These are phyloP conservation scores for Hemibagrus wyckioides DNA, from an alignment of 2,113 vertebrate species.

Conservation along the genomic window DNA sequence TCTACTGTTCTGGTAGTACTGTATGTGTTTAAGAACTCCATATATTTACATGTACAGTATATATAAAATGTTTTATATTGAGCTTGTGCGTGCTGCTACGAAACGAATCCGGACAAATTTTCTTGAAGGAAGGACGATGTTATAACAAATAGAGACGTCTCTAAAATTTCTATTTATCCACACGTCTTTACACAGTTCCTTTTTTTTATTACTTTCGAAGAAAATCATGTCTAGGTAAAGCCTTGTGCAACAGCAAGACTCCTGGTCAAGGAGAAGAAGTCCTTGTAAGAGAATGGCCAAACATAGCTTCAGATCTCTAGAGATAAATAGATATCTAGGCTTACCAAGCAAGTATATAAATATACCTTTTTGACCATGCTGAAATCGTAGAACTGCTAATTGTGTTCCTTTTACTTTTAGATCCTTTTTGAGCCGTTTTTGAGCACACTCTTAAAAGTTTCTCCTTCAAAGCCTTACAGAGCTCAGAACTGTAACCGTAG, in stretches of 20 bases:
- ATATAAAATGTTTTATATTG: neutral
- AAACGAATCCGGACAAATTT: neutral
- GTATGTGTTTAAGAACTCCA: neutral
- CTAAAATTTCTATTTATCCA: neutral
- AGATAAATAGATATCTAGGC: neutral
- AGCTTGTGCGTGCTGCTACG: neutral
- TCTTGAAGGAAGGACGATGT: neutral
- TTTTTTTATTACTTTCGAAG: slow-evolving; percentile 14
- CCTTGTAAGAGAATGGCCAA: neutral
- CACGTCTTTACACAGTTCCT: neutral
- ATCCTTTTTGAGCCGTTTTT: neutral
- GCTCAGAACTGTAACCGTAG: neutral
- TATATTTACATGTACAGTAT: neutral
- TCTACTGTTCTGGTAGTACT: neutral
- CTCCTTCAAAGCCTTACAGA: neutral
- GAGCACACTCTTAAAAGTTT: slow-evolving; percentile 17
- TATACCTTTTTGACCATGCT: neutral
- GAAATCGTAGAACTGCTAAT: neutral
- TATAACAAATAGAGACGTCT: neutral
- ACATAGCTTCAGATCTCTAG: neutral
- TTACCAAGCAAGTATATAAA: neutral
- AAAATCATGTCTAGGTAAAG: slow-evolving; percentile 1
- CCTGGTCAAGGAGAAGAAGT: slow-evolving; percentile 4
- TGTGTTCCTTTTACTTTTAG: neutral
- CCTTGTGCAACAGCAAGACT: neutral